Conservation (phyloP, 2,113 vertebrate species). For the Apodemus speciosus region DNA sequence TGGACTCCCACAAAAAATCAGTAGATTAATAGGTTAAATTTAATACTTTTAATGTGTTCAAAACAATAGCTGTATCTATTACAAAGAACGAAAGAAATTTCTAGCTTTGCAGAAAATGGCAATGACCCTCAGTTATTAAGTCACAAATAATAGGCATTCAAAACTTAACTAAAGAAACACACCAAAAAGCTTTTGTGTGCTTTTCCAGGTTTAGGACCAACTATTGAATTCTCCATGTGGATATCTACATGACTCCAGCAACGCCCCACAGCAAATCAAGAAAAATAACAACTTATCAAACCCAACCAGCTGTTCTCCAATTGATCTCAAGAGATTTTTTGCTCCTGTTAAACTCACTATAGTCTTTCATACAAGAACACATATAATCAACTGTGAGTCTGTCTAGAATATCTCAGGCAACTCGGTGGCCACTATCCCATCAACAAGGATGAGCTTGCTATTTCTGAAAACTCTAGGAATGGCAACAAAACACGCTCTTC, state of each 20-base stretch:
- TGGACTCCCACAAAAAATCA: not conserved
- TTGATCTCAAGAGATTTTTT: constrained; percentile 32
- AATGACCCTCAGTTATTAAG: not conserved
- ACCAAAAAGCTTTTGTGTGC: not conserved
- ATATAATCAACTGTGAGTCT: not conserved
- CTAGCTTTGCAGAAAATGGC: not conserved
- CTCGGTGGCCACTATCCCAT: not conserved
- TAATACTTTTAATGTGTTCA: not conserved
- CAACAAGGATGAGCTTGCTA: not conserved
- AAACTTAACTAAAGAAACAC: not conserved
- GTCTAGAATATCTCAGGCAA: not conserved
- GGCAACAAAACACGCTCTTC: not conserved
- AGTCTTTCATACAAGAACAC: not conserved
- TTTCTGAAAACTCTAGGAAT: not conserved
- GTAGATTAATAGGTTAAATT: constrained; percentile 1
- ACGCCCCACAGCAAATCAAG: not conserved
- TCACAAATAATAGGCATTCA: not conserved
- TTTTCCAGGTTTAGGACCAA: not conserved
- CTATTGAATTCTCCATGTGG: not conserved
- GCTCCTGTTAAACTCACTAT: not conserved
- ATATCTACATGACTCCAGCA: not conserved
- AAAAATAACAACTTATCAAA: not conserved
- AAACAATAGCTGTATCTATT: not conserved
- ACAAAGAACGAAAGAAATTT: not conserved
- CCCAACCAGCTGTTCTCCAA: not conserved